Conservation (phyloP, 2,113 vertebrate species). For the Clarias gariepinus region DNA sequence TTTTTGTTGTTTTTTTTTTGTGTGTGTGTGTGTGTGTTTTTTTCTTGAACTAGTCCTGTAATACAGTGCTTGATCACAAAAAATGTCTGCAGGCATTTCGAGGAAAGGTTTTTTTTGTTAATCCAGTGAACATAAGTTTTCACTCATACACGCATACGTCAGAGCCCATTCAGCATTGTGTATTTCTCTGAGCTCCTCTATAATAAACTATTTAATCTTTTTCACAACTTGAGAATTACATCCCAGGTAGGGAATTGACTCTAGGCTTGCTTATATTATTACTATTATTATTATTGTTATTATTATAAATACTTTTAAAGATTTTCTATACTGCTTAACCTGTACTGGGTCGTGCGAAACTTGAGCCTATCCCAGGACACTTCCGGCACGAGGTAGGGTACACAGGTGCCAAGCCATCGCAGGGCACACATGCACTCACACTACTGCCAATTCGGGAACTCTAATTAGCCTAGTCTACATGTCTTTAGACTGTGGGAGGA, state of each 20-base stretch:
- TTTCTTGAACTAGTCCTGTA: background rate
- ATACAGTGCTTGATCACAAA: background rate
- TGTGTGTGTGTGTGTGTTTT: too few species aligned
- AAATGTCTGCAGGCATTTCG: background rate
- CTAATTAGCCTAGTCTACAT: too few species aligned
- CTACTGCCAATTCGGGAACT: too few species aligned
- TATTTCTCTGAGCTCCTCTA: constrained; percentile 37
- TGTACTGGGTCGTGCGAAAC: too few species aligned
- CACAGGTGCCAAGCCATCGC: too few species aligned
- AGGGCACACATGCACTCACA: too few species aligned
- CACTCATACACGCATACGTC: constrained; percentile 23
- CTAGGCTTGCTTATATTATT: background rate
- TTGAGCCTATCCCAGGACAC: too few species aligned
- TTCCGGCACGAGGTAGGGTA: too few species aligned
- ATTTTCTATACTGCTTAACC: too few species aligned
- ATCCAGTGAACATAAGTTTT: constrained; percentile 27
- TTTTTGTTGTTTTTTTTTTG: background rate
- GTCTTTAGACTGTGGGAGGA: too few species aligned
- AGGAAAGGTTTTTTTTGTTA: constrained; percentile 22
- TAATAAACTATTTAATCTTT: constrained; percentile 55
- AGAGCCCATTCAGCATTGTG: constrained; percentile 35
- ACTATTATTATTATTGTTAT: constrained; percentile 10
- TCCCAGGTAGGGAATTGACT: constrained; percentile 14
- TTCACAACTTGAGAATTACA: constrained; percentile 48
- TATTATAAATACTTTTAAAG: background rate